Evolutionary conservation across 2,113 vertebrate species (phyloP).

Genomic region (Plecturocebus donacophilus): DNA sequence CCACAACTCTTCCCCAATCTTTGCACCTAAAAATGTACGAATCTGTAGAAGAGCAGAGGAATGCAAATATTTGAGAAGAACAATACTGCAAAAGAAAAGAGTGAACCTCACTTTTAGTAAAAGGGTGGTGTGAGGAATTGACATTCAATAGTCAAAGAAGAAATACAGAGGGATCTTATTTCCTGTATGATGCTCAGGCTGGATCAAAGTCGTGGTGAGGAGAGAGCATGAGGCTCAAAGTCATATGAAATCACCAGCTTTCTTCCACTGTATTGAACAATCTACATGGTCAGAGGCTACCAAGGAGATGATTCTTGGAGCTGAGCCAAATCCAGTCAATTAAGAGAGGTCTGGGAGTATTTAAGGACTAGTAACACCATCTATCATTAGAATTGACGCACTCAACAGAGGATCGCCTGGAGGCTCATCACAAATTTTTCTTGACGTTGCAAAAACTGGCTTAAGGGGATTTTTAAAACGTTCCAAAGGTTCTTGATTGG

Average conservation of each 20-base stretch:
- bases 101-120: background rate
- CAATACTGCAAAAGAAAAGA: conserved; percentile 59
- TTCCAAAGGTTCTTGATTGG: conserved; percentile 75
- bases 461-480: conserved; percentile 59
- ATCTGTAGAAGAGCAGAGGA: background rate
- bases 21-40: background rate
- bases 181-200: conserved; percentile 75
- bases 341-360: conserved; percentile 79
- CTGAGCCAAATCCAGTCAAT: conserved; percentile 83
- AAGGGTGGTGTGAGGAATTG: conserved; percentile 66
- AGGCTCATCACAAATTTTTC: conserved; percentile 62
- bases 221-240: conserved; percentile 65
- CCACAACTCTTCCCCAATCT: background rate
- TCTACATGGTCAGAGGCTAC: conserved; percentile 66
- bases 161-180: conserved; percentile 75
- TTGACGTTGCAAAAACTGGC: conserved; percentile 72
- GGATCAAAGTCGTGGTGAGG: conserved; percentile 42
- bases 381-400: conserved; percentile 72
- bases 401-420: conserved; percentile 51
- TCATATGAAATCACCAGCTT: conserved; percentile 76
- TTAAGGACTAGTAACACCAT: conserved; percentile 79
- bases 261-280: conserved; percentile 57
- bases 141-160: conserved; percentile 75
- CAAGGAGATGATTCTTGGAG: conserved; percentile 82
- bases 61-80: background rate